Base-by-base conservation (phyloP, 2,888 invertebrate genomes). In the Bembecia ichneumoniformis region DNA sequence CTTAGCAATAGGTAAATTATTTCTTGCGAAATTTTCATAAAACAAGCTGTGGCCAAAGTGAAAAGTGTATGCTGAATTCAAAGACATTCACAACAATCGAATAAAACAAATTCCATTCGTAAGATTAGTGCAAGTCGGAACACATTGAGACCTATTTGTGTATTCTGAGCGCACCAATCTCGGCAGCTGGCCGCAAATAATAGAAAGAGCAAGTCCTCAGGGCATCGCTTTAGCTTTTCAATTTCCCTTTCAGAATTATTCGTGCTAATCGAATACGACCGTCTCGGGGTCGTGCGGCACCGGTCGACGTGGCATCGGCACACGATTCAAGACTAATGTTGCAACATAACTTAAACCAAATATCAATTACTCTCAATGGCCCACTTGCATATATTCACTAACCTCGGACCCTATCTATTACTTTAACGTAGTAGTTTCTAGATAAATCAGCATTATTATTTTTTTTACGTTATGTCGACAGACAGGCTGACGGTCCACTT, bases 181-280 rank as follows among this genome's bases (percentile, higher is more conserved):
- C 63, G 65, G 66, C 69, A 68, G 70, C 73, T 71, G 70, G 69
- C 82, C 82, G 75, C 84, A 81, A 84, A 81, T 84, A 84, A 81
- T 79, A 83, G 84, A 84, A 83, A 83, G 80, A 81, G 75, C 84
- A 34, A 34, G 46, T 46, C 86, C 86, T 83, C 68, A 66, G 84
- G 83, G 84, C 78, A 81, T 82, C 82, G 80, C 82, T 81, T 80
- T 77, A 81, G 84, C 83, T 84, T 84, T 87, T 87, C 86, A 86
- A 87, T 87, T 87, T 87, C 86, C 86, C 83, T 87, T 86, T 87
- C 82, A 77, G 81, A 82, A 86, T 87, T 82, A 87, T 83, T 84
- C 78, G 79, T 77, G 73, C 82, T 87, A 87, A 87, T 86, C 84
- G 84, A 84, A 82, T 82, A 81, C 28, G 28, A 28, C 82, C 80